Evolutionary conservation across 2,888 invertebrate genomes (phyloP).

Genomic region (Ornithoptera priamus): DNA sequence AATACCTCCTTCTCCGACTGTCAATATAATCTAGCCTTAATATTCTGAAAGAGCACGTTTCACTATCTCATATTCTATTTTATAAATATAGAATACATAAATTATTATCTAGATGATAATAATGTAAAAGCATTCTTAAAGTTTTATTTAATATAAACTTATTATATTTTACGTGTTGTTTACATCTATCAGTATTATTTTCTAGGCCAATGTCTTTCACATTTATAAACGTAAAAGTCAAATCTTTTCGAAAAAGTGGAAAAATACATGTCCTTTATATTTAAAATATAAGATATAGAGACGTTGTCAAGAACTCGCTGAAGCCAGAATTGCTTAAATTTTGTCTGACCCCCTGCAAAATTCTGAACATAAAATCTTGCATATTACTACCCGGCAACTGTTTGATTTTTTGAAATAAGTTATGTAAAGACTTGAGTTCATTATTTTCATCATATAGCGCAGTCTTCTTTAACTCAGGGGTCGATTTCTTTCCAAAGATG

Average conservation of each 20-base stretch:
- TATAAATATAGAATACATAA: too few species aligned
- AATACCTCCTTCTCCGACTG: too few species aligned
- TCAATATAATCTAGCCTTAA: too few species aligned
- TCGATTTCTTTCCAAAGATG: too few species aligned
- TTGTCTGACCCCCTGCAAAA: neutral
- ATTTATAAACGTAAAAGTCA: neutral
- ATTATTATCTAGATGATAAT: too few species aligned
- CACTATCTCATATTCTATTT: too few species aligned
- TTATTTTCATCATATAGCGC: neutral
- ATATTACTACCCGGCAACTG: neutral
- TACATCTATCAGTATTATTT: too few species aligned
- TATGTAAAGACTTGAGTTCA: neutral
- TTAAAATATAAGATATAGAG: constrained; percentile 14
- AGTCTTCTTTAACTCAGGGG: neutral
- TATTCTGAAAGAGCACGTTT: too few species aligned
- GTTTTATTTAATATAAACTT: too few species aligned
- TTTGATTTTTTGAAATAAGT: neutral
- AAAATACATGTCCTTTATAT: constrained; percentile 17
- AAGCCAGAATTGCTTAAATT: constrained; percentile 5
- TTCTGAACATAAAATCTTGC: neutral
- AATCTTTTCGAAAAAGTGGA: neutral
- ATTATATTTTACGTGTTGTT: too few species aligned
- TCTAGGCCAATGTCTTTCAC: neutral
- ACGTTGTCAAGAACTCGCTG: neutral
- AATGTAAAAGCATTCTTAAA: too few species aligned